Evolutionary conservation across 2,888 invertebrate species (phyloP).

Genomic region (Horisme vitalbata): DNA sequence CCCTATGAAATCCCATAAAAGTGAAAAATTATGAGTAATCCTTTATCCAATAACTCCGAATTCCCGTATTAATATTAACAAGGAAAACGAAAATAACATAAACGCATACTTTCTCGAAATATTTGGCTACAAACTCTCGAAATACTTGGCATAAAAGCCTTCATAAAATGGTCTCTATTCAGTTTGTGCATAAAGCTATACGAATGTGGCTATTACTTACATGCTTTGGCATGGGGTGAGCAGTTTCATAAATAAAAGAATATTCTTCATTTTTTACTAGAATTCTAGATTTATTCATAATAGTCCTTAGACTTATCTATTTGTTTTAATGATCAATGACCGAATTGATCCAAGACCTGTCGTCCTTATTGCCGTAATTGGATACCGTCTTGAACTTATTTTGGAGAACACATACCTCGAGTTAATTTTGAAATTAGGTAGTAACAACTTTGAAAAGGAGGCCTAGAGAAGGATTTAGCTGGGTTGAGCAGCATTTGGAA

Average conservation of each 20-base stretch:
- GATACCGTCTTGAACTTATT: no score
- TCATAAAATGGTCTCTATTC: constrained; percentile 24
- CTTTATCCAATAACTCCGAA: constrained; percentile 7
- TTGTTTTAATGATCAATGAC: no score
- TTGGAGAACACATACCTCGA: no score
- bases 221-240: constrained; percentile 7
- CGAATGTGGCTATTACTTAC: constrained; percentile 14
- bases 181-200: constrained; percentile 20
- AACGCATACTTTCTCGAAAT: constrained; percentile 3
- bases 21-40: neutral
- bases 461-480: no score
- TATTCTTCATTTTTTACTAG: neutral
- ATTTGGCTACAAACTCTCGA: constrained; percentile 9
- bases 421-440: no score
- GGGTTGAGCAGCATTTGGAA: no score
- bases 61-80: constrained; percentile 5
- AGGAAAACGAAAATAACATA: constrained; percentile 7
- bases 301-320: no score
- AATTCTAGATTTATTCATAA: no score
- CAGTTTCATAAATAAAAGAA: neutral
- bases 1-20: neutral
- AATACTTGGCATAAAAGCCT: constrained; percentile 23
- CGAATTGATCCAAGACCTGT: no score
- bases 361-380: no score
- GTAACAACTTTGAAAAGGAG: no score